Evolutionary conservation across 2,888 invertebrate species (phyloP).

Genomic region (Zygogramma bicolorata): DNA sequence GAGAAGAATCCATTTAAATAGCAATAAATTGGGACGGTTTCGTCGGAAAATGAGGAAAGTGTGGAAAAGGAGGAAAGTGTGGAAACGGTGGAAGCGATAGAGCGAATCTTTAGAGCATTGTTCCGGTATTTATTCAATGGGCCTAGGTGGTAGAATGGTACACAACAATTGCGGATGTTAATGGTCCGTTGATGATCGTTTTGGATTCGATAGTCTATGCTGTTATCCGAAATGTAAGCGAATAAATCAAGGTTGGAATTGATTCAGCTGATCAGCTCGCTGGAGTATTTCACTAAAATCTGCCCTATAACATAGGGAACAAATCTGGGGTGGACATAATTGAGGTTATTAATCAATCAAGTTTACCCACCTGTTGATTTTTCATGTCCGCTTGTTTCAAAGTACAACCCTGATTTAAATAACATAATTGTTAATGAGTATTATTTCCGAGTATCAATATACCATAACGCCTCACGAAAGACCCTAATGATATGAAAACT

Average conservation of each 20-base stretch:
- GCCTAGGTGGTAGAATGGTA: background rate
- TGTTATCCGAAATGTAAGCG: background rate
- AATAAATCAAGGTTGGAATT: background rate
- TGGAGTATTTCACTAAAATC: too few species aligned
- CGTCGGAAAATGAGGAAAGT: constrained; percentile 19
- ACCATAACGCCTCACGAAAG: too few species aligned
- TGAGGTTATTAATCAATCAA: too few species aligned
- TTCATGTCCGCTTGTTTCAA: too few species aligned
- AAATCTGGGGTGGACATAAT: too few species aligned
- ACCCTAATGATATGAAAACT: too few species aligned
- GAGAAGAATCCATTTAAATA: constrained; percentile 22
- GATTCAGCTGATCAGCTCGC: background rate
- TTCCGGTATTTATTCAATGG: background rate
- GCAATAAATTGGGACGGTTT: constrained; percentile 26
- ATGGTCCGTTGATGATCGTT: background rate
- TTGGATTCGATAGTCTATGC: background rate
- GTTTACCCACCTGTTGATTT: too few species aligned
- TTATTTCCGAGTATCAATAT: too few species aligned
- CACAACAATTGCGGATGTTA: background rate
- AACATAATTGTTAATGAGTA: too few species aligned
- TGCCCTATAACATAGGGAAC: too few species aligned
- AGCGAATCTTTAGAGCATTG: background rate
- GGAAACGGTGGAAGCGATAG: constrained; percentile 14
- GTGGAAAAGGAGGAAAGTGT: constrained; percentile 21
- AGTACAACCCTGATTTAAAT: too few species aligned